These are phyloP conservation scores for Cynopterus brachyotis DNA, from an alignment of 2,113 vertebrate species.

Conservation along the genomic window DNA sequence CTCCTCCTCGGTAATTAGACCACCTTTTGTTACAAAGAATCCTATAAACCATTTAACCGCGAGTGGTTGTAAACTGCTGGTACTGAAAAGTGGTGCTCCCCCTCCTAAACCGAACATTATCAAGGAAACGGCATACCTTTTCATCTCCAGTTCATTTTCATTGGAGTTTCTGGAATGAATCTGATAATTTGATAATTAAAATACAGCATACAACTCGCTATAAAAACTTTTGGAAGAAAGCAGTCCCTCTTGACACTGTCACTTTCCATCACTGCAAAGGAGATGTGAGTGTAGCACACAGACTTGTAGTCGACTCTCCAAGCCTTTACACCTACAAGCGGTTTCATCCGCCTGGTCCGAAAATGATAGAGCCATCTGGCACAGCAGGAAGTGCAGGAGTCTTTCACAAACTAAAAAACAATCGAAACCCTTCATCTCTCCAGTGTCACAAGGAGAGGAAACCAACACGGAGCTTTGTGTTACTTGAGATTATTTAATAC, in stretches of 20 bases:
- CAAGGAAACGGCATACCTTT: constrained; percentile 70
- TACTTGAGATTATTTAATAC: not conserved
- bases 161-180: constrained; percentile 37
- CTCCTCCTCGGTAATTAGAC: constrained; percentile 81
- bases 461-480: not conserved
- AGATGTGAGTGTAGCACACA: rapidly evolving
- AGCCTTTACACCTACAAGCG: not conserved
- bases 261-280: not conserved
- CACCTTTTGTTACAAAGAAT: constrained; percentile 83
- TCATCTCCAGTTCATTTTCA: not conserved
- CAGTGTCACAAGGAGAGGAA: not conserved
- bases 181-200: constrained; percentile 29
- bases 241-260: not conserved
- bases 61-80: constrained; percentile 81
- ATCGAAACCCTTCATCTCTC: not conserved
- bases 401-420: not conserved
- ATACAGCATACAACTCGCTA: constrained; percentile 21
- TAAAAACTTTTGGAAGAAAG: constrained; percentile 14
- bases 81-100: constrained; percentile 81
- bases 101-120: constrained; percentile 44
- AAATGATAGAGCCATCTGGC: not conserved
- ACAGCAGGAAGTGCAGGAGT: not conserved
- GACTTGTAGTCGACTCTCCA: not conserved
- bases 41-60: constrained; percentile 82
- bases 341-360: not conserved